A percentile compares a stretch with the other conserved stretches of the same genome.
phyloP scores from a whole-genome alignment of 2,797 vertebrate genomes.

The Oophaga sylvatica region DNA sequence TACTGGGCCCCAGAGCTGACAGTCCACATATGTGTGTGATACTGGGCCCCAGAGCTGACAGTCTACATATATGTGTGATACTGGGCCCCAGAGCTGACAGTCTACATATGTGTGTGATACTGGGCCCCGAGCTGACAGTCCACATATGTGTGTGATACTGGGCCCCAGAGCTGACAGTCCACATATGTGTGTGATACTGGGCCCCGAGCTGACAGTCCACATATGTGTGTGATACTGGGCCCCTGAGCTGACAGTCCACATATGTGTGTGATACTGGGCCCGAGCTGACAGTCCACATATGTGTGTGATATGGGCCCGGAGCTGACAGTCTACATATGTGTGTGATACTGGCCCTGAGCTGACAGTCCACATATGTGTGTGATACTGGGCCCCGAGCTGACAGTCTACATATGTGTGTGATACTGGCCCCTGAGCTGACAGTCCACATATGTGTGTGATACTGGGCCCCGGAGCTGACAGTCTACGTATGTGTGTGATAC shows the following conservation, averaged over 20 bases:
- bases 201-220: not conserved
- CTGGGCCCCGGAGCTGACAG: not conserved
- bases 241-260: too few species aligned
- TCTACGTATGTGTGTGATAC: not conserved
- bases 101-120: not conserved
- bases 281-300: too few species aligned
- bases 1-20: not conserved
- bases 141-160: not conserved
- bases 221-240: not conserved
- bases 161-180: not conserved
- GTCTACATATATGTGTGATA: not conserved
- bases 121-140: not conserved
- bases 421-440: too few species aligned
- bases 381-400: not conserved
- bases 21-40: not conserved
- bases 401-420: not conserved
- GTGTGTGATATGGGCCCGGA: not conserved
- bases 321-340: too few species aligned
- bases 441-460: not conserved
- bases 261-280: not conserved
- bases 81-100: not conserved
- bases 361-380: not conserved
- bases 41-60: not conserved
- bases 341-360: not conserved
- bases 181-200: not conserved